Conservation (phyloP, 1,140 invertebrate genomes). For the Metaphire vulgaris region DNA sequence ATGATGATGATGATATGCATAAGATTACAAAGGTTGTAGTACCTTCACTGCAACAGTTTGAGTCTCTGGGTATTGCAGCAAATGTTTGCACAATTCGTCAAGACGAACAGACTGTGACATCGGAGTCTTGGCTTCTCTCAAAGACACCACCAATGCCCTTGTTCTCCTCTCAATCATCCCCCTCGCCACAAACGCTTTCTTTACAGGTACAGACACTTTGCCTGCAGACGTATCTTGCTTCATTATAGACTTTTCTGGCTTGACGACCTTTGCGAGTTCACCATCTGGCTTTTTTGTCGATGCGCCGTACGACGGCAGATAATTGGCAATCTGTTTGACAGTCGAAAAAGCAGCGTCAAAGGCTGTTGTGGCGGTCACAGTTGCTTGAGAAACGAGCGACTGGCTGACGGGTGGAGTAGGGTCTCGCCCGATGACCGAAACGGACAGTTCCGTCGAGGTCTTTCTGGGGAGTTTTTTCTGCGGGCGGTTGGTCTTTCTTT, state of each 20-base stretch:
- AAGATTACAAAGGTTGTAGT: no score
- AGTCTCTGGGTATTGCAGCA: neutral
- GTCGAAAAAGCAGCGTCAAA: neutral
- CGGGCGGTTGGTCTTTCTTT: neutral
- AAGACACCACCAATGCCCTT: neutral
- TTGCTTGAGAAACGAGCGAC: neutral
- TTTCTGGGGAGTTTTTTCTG: no score
- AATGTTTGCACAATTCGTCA: neutral
- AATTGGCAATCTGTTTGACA: neutral
- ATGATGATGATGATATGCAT: no score
- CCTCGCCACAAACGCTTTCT: neutral
- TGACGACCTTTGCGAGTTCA: no score
- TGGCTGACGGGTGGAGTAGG: neutral
- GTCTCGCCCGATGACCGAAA: neutral
- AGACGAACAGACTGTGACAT: neutral
- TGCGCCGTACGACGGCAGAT: neutral
- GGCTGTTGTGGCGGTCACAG: neutral
- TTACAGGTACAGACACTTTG: neutral
- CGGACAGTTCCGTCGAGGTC: neutral
- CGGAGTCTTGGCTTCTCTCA: neutral
- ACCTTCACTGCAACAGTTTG: neutral
- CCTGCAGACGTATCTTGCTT: neutral
- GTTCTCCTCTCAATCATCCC: neutral
- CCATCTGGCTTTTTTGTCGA: neutral
- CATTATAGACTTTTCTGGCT: no score